Conservation (phyloP, 2,888 invertebrate genomes). For the Augiades crinisus region DNA sequence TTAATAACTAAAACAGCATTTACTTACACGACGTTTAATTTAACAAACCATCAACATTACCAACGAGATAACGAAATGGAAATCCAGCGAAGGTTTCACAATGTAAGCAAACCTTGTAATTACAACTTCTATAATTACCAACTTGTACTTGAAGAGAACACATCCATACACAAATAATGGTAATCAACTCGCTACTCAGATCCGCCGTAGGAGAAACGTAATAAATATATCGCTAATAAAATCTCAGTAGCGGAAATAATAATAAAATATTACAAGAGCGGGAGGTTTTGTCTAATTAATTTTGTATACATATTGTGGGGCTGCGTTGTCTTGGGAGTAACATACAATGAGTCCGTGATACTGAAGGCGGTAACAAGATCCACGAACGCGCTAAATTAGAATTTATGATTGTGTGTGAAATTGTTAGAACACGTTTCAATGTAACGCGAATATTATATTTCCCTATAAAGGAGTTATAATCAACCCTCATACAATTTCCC, state of each 20-base stretch:
- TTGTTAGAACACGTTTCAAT: constrained; percentile 73
- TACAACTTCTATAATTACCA: constrained; percentile 76
- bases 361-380: constrained; percentile 74
- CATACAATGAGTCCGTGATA: constrained; percentile 73
- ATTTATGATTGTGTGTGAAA: constrained; percentile 81
- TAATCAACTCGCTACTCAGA: constrained; percentile 75
- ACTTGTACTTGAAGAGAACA: constrained; percentile 57
- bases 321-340: constrained; percentile 75
- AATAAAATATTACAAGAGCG: constrained; percentile 78
- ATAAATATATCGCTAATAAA: constrained; percentile 78
- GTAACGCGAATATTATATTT: constrained; percentile 27
- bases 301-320: constrained; percentile 74
- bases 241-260: constrained; percentile 75
- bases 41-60: constrained; percentile 71
- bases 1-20: constrained; percentile 62
- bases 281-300: constrained; percentile 80
- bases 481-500: background rate
- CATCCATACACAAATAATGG: constrained; percentile 60
- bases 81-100: constrained; percentile 60
- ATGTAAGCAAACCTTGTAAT: constrained; percentile 69
- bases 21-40: constrained; percentile 70
- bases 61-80: constrained; percentile 59
- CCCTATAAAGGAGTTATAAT: constrained; percentile 12
- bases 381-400: constrained; percentile 75
- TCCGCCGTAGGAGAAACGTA: constrained; percentile 69